Base-by-base conservation (phyloP, 2,888 invertebrate species). In the Diplazon laetatorius region DNA sequence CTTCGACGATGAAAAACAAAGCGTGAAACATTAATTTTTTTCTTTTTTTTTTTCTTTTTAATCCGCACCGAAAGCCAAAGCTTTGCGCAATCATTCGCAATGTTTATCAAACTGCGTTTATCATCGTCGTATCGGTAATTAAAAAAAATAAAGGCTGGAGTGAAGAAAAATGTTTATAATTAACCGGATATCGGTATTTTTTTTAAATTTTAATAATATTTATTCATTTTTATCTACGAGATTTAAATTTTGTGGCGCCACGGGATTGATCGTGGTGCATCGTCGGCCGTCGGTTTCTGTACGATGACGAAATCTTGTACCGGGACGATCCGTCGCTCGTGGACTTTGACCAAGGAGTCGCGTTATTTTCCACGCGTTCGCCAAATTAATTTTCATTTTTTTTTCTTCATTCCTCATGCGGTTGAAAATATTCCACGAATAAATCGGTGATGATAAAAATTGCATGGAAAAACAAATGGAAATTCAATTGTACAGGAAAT, bases 321-420 rank as follows among this genome's bases (percentile, higher is more conserved):
- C 78, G 78, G 71, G 75, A 72, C 68, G 75, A 72, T 72, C 59
- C 68, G 50, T 79, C 78, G 74, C 62, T 71, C 62, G 30, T 68
- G 75, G 72, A 79, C 78, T 79, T 79, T 79, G 78, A 39, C 72
- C 55, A 42, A 18, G 35, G 12, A 52, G 42, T 68, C 66, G 44
- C 60, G 66, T 52, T n/a, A n/a, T n/a, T 59, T 25, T 50, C 60
- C 20, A 14, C 20, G 16, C 37, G 9, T 55, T 66, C 37, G 22
- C 50, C 20, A 37, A 60, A 62, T 42, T 18, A 22, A 12, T 52
- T 52, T n/a, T n/a, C n/a, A n/a, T n/a, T n/a, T n/a, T n/a, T n/a
- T 52, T 30, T 39, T 12, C 8, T 62, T 44, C 18, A 14, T n/a
- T 18, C 12, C 37, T 48, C 16, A 39, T 39, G 22, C 25, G 6